A percentile compares a stretch with the other conserved stretches of the same genome.
Conservation (phyloP, 2,888 invertebrate species). For the Caenorhabditis afra region DNA sequence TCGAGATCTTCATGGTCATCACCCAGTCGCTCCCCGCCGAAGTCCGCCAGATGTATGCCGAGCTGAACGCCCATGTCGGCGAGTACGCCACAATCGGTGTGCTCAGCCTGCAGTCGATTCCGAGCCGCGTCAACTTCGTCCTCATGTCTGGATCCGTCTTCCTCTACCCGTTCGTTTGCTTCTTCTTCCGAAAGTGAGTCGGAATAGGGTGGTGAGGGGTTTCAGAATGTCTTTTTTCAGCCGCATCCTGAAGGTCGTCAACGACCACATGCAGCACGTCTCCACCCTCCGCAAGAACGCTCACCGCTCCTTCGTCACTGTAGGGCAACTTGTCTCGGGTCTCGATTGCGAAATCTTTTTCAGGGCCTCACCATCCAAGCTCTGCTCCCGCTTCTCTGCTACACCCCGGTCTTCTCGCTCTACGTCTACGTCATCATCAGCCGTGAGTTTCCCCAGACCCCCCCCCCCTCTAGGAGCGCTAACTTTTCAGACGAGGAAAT, state of each 20-base stretch:
- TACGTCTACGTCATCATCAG: conserved; percentile 16
- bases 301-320: background rate
- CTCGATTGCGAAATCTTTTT: background rate
- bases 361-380: conserved; percentile 50
- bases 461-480: no score
- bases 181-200: background rate
- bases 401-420: conserved; percentile 21
- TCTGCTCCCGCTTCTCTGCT: conserved; percentile 24
- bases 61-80: background rate
- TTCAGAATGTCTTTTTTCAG: background rate
- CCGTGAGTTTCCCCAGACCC: background rate
- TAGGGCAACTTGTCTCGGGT: no score
- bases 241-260: background rate
- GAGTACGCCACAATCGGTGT: background rate
- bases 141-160: conserved; percentile 3
- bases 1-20: background rate
- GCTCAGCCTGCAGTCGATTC: background rate
- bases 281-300: no score
- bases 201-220: background rate
- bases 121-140: conserved; percentile 1
- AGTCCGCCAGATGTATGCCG: background rate
- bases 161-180: background rate
- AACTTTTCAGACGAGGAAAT: conserved; percentile 2
- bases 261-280: background rate
- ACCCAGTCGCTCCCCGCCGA: background rate